phyloP scores from a whole-genome alignment of 2,113 vertebrate genomes.

The Syngnathoides biaculeatus region DNA sequence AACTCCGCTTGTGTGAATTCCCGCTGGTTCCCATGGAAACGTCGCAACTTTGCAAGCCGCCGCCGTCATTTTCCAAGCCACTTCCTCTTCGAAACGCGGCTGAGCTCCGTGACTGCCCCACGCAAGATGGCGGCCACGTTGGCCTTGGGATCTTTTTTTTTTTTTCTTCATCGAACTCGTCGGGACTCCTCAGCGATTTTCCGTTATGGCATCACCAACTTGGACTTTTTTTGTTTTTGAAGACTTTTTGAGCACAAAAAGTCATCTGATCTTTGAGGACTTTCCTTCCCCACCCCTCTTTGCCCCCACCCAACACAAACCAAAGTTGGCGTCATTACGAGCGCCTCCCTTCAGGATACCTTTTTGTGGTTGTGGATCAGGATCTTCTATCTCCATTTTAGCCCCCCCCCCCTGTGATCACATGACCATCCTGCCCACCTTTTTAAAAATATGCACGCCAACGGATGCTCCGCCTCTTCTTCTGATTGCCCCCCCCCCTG shows the following conservation, averaged over 20 bases:
- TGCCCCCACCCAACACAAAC: constrained; percentile 1
- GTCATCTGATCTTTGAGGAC: not conserved
- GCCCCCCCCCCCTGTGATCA: constrained; percentile 10
- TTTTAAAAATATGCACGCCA: constrained; percentile 9
- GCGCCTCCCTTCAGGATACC: constrained; percentile 21
- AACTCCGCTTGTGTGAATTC: not conserved
- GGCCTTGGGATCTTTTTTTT: not conserved
- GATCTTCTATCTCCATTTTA: not conserved
- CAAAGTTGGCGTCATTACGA: constrained; percentile 1
- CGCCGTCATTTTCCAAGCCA: not conserved
- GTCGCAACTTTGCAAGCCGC: not conserved
- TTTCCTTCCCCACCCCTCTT: not conserved
- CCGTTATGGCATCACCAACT: not conserved
- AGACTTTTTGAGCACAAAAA: not conserved
- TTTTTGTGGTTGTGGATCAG: constrained; percentile 6
- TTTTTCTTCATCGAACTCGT: not conserved
- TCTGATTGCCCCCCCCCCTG: constrained; percentile 8
- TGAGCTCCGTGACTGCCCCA: not conserved
- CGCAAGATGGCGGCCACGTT: not conserved
- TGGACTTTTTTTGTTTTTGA: not conserved
- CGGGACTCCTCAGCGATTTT: not conserved
- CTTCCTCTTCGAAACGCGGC: not conserved
- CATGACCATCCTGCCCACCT: constrained; percentile 4
- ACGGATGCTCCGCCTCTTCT: not conserved
- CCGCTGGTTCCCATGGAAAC: not conserved